A percentile compares a stretch with the other conserved stretches of the same genome.
These are phyloP conservation scores for Ganaspis brasiliensis DNA, from an alignment of 2,888 invertebrate genomes.

Conservation along the genomic window DNA sequence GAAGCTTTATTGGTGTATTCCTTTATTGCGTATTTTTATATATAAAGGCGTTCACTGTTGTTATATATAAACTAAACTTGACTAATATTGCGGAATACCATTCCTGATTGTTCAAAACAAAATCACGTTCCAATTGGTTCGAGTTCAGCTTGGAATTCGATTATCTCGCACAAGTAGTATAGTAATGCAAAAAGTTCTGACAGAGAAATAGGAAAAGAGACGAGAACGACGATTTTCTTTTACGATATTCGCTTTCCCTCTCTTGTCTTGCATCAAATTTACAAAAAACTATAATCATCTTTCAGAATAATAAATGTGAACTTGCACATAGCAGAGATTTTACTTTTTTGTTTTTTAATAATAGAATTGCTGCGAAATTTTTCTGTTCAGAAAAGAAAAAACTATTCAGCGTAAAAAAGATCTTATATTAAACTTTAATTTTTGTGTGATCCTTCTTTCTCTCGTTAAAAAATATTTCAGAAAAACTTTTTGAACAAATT, in stretches of 20 bases:
- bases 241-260: not conserved
- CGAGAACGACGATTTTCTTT: not conserved
- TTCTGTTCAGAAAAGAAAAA: too few species aligned
- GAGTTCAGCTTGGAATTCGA: conserved; percentile 65
- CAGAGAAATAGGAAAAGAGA: conserved; percentile 36
- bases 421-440: too few species aligned
- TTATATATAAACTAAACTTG: not conserved
- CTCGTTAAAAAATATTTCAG: too few species aligned
- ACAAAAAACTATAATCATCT: too few species aligned
- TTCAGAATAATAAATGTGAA: not conserved
- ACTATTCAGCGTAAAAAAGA: too few species aligned
- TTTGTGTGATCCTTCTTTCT: too few species aligned
- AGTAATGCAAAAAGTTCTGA: conserved; percentile 43
- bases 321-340: too few species aligned
- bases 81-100: conserved; percentile 29
- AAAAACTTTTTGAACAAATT: too few species aligned
- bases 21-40: too few species aligned
- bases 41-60: conserved; percentile 1
- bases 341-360: too few species aligned
- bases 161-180: conserved; percentile 52
- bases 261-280: not conserved
- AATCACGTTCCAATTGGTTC: conserved; percentile 62
- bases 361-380: too few species aligned
- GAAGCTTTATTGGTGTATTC: too few species aligned
- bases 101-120: conserved; percentile 45